Evolutionary conservation across 2,888 invertebrate genomes (phyloP).

Genomic region (Drosophila eohydei): DNA sequence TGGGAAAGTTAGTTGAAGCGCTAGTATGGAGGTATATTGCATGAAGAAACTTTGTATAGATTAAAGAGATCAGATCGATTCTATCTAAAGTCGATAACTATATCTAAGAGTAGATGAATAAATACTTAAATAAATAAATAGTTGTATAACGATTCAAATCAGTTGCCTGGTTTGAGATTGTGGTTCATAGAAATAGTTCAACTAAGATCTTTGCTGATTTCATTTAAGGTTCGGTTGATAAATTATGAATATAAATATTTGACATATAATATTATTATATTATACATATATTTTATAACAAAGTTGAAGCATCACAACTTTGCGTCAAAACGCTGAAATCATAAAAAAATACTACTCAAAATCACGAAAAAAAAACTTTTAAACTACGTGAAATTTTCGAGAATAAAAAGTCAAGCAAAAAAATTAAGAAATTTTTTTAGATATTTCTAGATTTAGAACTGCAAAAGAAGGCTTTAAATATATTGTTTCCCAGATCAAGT

Average conservation of each 20-base stretch:
- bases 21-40: neutral
- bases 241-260: neutral
- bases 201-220: neutral
- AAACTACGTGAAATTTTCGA: neutral
- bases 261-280: neutral
- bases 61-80: neutral
- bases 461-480: no score
- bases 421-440: neutral
- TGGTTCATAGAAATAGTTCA: neutral
- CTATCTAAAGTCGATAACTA: neutral
- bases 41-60: neutral
- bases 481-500: no score
- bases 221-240: neutral
- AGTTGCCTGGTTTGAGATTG: neutral
- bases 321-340: neutral
- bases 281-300: neutral
- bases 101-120: neutral
- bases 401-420: neutral
- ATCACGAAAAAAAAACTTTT: neutral
- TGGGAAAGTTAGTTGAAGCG: slow-evolving; percentile 6
- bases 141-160: neutral
- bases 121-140: neutral
- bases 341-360: neutral
- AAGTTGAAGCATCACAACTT: neutral
- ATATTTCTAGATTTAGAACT: no score